Evolutionary conservation across 2,113 vertebrate species (phyloP), one percentile per base, ranked within the genome.

Genomic region (Menidia beryllina): DNA sequence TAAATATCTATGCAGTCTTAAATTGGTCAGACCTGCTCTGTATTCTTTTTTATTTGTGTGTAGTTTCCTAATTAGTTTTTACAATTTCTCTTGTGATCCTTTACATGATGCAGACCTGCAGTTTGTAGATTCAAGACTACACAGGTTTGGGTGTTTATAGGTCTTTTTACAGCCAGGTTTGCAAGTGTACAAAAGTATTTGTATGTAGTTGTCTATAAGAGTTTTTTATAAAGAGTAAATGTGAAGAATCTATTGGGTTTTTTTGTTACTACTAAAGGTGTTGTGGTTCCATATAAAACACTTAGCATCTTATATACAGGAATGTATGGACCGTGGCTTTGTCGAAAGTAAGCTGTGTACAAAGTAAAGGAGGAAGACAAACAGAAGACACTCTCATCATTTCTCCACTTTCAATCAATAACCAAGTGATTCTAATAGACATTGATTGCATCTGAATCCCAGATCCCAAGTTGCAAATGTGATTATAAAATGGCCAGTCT

Each of bases 371-470:
- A 64, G 72, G 59, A 75, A 34, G 57, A 55, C 23, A 38, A 72
- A 84, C 76, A n/a, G 74, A 55, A 82, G 82, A 82, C 50, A 69
- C 91, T 91, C 83, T 84, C 91, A 92, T 87, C 89, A 86, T 87
- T 87, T 89, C 89, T 91, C 90, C 67, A 65, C 91, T 92, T 93
- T 91, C 92, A 93, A 93, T 94, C 93, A 91, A 94, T 94, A 92
- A 87, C 75, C 21, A 74, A 63, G 88, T 75, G 91, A 93, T 92
- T 93, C 92, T 92, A 92, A 93, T 90, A 93, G 92, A 90, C 92
- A 93, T 89, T 93, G 93, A 94, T 93, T 93, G 89, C 87, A 92
- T 94, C 90, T 92, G 84, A 93, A 92, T 91, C 88, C 84, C 83
- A 86, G 81, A 91, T 92, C 91, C 89, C 91, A 87, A 92, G 85